Evolutionary conservation across 2,797 vertebrate species (phyloP).

Genomic region (Eulemur rubriventer): DNA sequence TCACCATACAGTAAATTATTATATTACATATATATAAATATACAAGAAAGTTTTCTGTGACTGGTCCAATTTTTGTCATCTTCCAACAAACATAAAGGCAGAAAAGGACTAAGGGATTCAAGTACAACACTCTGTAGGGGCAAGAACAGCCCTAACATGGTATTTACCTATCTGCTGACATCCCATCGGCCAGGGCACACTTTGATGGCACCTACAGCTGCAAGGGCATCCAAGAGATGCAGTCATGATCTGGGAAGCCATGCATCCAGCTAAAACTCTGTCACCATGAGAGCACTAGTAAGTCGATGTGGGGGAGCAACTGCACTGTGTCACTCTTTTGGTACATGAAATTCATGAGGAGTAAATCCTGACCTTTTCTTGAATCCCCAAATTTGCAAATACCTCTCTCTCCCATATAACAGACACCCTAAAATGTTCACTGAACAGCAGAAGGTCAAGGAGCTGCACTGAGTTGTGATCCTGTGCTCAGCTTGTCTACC

Average conservation of each 20-base stretch:
- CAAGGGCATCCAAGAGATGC: not conserved
- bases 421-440: fast-evolving
- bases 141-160: not conserved
- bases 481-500: too few relatives aligned
- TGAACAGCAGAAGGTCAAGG: not conserved
- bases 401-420: not conserved
- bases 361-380: not conserved
- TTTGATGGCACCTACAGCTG: too few relatives aligned
- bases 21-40: not conserved
- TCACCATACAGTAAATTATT: not conserved
- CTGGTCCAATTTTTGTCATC: not conserved
- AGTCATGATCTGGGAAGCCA: not conserved
- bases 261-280: not conserved
- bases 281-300: not conserved
- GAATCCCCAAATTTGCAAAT: not conserved
- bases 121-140: not conserved
- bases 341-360: too few relatives aligned
- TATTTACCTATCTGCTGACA: not conserved
- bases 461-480: not conserved
- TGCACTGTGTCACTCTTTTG: not conserved
- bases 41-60: not conserved
- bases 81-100: not conserved
- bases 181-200: not conserved
- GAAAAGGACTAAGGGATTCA: not conserved
- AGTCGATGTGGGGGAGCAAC: fast-evolving